Base-by-base conservation (phyloP, 2,113 vertebrate species). In the Casuarius casuarius region DNA sequence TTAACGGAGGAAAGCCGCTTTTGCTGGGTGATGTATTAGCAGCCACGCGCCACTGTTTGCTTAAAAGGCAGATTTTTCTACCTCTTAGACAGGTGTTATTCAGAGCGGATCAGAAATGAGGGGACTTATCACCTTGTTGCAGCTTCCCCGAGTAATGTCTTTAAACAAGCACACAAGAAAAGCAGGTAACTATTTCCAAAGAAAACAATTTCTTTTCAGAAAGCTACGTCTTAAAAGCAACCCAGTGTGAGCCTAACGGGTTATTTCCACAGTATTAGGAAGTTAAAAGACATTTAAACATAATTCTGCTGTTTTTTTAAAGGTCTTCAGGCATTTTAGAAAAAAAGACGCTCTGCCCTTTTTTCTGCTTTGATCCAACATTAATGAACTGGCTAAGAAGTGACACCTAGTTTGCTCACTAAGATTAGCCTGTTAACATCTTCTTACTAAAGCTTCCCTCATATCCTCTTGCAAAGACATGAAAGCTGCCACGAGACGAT, bases 391-490 rank as follows among this genome's bases (percentile, higher is more conserved):
- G 87, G 85, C 87, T 89, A 94, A 97, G 94, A 97, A 96, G 92
- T 96, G 92, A 96, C 96, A 97, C 95, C 96, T 96, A 91, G 93
- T 77, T 83, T 92, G 93, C 83, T 91, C 80, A 19, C 94, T 49
- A 80, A 94, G 94, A 95, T 97, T 90, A 96, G 95, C 95, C 74
- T 95, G 91, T 95, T 97, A 97, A 96, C 94, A 97, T 97, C 93
- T 97, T 96, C 94, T 62, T 97, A 95, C 94, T 81, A 97, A 96
- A 95, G 96, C 93, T 94, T 94, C 94, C 93, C 95, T 95, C 97
- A 96, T 97, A 96, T 96, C 97, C 96, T 97, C 96, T 94, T 77
- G 95, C 90, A 93, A 28, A 93, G 97, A 97, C 96, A 96, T 97
- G 97, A 97, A 97, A 97, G 97, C 95, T 86, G 92, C 94, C 92